A percentile compares a stretch with the other conserved stretches of the same genome.
phyloP scores from a whole-genome alignment of 1,140 invertebrate genomes.

The Drosophila setifemur region DNA sequence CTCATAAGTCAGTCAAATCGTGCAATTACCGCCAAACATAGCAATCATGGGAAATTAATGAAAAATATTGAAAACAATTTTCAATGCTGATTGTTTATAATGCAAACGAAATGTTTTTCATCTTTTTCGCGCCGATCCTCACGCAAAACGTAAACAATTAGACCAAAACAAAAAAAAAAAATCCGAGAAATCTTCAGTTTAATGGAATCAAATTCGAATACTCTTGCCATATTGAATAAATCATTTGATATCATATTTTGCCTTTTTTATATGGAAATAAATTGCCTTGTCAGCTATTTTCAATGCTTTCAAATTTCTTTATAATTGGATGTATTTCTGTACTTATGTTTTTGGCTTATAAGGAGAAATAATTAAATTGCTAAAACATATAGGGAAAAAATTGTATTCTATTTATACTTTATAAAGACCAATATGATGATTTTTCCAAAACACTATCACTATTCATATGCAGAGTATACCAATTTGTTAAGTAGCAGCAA shows the following conservation, averaged over 20 bases:
- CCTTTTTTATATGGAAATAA: no score
- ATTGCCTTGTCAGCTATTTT: no score
- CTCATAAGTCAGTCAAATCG: constrained; percentile 38
- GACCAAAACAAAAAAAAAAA: neutral
- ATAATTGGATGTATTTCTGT: no score
- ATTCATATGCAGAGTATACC: neutral
- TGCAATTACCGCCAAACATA: constrained; percentile 49
- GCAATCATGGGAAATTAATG: constrained; percentile 26
- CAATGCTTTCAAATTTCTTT: no score
- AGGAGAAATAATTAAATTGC: no score
- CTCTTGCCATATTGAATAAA: neutral
- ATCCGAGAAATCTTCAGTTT: neutral
- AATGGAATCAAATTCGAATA: neutral
- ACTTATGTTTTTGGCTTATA: no score
- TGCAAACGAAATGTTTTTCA: constrained; percentile 42
- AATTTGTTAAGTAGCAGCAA: neutral
- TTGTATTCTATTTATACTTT: no score
- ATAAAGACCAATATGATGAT: no score
- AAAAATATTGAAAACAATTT: constrained; percentile 43
- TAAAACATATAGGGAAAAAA: no score
- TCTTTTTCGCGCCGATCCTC: constrained; percentile 34
- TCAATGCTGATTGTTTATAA: constrained; percentile 50
- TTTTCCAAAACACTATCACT: no score
- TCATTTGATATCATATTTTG: no score
- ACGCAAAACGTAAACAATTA: constrained; percentile 29